Conservation (phyloP, 2,113 vertebrate genomes). For the Plecotus auritus region DNA sequence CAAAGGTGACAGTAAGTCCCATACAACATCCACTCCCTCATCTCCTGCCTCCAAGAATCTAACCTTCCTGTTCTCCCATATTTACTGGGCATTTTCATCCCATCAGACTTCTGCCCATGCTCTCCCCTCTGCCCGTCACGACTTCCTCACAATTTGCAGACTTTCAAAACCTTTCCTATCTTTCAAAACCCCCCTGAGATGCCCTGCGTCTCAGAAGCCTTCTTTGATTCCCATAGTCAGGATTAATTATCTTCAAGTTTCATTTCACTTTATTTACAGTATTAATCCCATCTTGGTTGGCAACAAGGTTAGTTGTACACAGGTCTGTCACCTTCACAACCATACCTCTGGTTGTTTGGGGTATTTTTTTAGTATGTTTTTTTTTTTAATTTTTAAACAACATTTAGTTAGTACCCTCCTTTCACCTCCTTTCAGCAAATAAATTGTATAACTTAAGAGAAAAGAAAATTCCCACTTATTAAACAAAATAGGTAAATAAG, state of each 20-base stretch:
- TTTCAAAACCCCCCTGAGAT: neutral
- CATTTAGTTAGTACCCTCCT: neutral
- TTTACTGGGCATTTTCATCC: neutral
- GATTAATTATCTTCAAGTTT: neutral
- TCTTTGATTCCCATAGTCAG: neutral
- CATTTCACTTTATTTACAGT: neutral
- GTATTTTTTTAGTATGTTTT: neutral
- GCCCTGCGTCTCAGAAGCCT: neutral
- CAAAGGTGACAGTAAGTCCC: neutral
- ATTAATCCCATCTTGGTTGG: neutral
- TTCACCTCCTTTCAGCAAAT: neutral
- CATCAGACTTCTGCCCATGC: rapidly evolving
- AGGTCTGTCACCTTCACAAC: neutral
- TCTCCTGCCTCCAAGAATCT: neutral
- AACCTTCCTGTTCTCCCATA: neutral
- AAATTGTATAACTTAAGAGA: neutral
- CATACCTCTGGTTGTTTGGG: neutral
- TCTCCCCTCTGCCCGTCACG: neutral
- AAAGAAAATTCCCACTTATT: neutral
- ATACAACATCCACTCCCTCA: neutral
- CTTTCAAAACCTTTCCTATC: neutral
- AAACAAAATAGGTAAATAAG: neutral
- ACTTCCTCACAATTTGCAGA: neutral
- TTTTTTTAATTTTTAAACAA: neutral
- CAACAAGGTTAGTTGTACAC: neutral